Evolutionary conservation across 23 tunicate species (phyloP), one percentile per base, ranked within the genome.

Genomic region (Trididemnum clinides): DNA sequence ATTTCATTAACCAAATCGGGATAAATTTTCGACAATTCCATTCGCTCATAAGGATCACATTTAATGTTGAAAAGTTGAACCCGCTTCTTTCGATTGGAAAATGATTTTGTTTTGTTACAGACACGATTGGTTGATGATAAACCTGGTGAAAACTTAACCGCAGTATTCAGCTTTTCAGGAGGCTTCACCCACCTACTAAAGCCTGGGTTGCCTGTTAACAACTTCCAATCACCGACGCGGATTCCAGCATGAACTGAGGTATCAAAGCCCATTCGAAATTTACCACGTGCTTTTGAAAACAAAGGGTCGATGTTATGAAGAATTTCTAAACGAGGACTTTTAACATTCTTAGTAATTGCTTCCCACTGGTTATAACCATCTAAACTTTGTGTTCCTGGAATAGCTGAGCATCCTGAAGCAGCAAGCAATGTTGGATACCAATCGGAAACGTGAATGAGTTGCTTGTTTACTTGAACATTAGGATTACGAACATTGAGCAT

Each of bases 181-280:
- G 98, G 98, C 72, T 27, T 36, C 1, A 77, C 77, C 86, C 87
- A 92, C 20, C 82, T 36, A 57, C 66, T 85, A 65, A 71, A 80
- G 33, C 98, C 98, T 7, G 90, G 98, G 33, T 85, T 88, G 2
- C 98, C 98, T 0, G 98, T 94, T 33, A 94, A 34, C 22, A 94
- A 74, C 73, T 94, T 94, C 98, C 98, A 94, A 28, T 85, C 81
- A 19, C 90, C 95, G 32, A 33, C 82, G 18, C 96, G 66, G 0
- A 92, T 85, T 0, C 85, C 97, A 2, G 97, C 86, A 84, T 83
- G 84, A 5, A 73, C 77, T 0, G 93, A 74, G 0, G 78, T 72
- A 39, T 88, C 87, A 74, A 88, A 88, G 19, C 92, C 92, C 33
- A 21, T 88, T 6, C 57, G 29, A 27, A 78, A 10, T 57, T 26